Percentiles rank a stretch among this genome's conserved stretches.
Evolutionary conservation across 1,140 invertebrate genomes (phyloP).

Genomic region (Augochlora pura): DNA sequence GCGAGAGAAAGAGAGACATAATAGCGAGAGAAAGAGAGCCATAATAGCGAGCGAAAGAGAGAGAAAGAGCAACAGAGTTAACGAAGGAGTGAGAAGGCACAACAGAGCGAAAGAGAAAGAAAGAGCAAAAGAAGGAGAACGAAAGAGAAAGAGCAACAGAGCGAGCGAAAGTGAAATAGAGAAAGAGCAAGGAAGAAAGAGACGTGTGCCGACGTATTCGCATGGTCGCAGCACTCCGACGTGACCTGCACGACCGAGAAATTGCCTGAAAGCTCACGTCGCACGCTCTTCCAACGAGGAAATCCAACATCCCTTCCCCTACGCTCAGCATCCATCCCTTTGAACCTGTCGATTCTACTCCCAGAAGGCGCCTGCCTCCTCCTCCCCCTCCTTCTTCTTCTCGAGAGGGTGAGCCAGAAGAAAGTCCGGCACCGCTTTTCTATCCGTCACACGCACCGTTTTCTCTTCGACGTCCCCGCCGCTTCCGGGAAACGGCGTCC

Average conservation of each 20-base stretch:
- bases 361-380: neutral
- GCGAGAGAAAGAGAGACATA: too few relatives aligned
- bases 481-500: neutral
- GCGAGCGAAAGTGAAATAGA: neutral
- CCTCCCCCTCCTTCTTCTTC: too few relatives aligned
- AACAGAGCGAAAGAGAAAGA: neutral
- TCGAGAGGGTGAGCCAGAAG: neutral
- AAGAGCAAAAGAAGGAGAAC: neutral
- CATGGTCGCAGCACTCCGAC: conserved; percentile 23
- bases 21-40: neutral
- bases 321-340: conserved; percentile 32
- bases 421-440: conserved; percentile 23
- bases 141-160: too few relatives aligned
- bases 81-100: too few relatives aligned
- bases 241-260: conserved; percentile 54
- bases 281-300: conserved; percentile 50
- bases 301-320: conserved; percentile 25
- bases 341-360: conserved; percentile 54
- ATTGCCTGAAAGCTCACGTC: conserved; percentile 53
- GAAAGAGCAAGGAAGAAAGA: too few relatives aligned
- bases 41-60: neutral
- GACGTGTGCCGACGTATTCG: conserved; percentile 39
- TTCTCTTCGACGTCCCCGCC: conserved; percentile 1
- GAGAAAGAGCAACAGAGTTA: too few relatives aligned
- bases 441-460: conserved; percentile 10